phyloP scores from a whole-genome alignment of 2,113 vertebrate species.

The Crotophaga sulcirostris region DNA sequence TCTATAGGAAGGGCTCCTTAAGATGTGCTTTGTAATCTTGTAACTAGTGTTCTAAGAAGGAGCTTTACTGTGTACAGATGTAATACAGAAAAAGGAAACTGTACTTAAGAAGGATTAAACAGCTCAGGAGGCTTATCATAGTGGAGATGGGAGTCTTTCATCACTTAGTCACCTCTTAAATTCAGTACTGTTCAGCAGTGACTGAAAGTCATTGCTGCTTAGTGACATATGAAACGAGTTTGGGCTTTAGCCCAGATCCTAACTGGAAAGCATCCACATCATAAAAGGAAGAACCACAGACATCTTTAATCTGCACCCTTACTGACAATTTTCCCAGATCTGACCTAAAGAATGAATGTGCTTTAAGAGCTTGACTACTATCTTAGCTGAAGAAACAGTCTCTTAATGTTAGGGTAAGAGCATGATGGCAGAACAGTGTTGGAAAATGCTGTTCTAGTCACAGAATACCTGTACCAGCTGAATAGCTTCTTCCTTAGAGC shows the following conservation, averaged over 20 bases:
- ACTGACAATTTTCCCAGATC: not conserved
- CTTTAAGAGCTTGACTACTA: not conserved
- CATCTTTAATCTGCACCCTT: not conserved
- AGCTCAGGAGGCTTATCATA: slow-evolving; percentile 23
- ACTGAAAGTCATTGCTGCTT: slow-evolving; percentile 38
- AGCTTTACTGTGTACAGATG: not conserved
- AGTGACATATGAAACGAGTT: slow-evolving; percentile 49
- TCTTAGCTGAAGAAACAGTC: not conserved
- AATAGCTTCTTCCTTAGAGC: not conserved
- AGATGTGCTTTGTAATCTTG: not conserved
- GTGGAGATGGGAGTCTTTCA: not conserved
- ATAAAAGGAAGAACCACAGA: slow-evolving; percentile 20
- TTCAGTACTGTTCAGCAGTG: not conserved
- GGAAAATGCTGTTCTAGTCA: not conserved
- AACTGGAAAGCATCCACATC: slow-evolving; percentile 28
- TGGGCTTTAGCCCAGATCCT: slow-evolving; percentile 27
- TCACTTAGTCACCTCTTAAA: slow-evolving; percentile 29
- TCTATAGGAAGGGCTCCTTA: not conserved
- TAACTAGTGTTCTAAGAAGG: not conserved
- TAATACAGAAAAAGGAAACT: slow-evolving; percentile 5
- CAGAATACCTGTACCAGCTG: not conserved
- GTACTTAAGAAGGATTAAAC: slow-evolving; percentile 33
- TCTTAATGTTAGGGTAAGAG: not conserved
- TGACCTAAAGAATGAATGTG: not conserved
- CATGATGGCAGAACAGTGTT: not conserved